Conservation (phyloP, 2,797 vertebrate genomes). For the Emys orbicularis region DNA sequence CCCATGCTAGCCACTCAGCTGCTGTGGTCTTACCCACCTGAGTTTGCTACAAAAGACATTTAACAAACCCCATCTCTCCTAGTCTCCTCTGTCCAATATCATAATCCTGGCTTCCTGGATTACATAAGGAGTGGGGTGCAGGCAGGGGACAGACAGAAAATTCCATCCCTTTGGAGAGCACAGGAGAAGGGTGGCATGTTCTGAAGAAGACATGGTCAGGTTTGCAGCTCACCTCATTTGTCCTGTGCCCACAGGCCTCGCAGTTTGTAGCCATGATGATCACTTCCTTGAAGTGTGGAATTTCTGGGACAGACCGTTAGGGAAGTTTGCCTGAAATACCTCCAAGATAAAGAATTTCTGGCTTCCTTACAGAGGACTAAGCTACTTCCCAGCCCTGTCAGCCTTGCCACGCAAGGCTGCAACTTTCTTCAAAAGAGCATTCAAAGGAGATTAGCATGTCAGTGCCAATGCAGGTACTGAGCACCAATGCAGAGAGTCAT, state of each 20-base stretch:
- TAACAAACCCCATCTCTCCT: fast-evolving
- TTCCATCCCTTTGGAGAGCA: background rate
- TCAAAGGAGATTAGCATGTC: background rate
- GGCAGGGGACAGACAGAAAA: background rate
- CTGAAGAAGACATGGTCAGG: fast-evolving
- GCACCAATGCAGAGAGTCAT: background rate
- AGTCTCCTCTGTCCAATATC: fast-evolving
- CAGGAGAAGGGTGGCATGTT: background rate
- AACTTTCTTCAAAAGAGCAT: background rate
- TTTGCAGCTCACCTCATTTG: conserved; percentile 88
- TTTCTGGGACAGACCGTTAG: conserved; percentile 84
- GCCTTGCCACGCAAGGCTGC: background rate
- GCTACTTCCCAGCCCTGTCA: background rate
- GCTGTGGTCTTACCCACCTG: background rate
- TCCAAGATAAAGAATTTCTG: background rate
- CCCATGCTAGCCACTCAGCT: background rate
- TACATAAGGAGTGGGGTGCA: background rate
- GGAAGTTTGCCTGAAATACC: background rate
- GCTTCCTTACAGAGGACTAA: fast-evolving
- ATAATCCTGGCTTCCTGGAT: no score
- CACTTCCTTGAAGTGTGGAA: conserved; percentile 98
- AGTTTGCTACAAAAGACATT: fast-evolving
- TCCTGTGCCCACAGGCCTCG: conserved; percentile 92
- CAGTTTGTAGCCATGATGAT: conserved; percentile 98
- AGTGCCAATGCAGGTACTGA: background rate